These are phyloP conservation scores for Clarias pachynema DNA, from an alignment of 2,797 vertebrate genomes.

Conservation along the genomic window DNA sequence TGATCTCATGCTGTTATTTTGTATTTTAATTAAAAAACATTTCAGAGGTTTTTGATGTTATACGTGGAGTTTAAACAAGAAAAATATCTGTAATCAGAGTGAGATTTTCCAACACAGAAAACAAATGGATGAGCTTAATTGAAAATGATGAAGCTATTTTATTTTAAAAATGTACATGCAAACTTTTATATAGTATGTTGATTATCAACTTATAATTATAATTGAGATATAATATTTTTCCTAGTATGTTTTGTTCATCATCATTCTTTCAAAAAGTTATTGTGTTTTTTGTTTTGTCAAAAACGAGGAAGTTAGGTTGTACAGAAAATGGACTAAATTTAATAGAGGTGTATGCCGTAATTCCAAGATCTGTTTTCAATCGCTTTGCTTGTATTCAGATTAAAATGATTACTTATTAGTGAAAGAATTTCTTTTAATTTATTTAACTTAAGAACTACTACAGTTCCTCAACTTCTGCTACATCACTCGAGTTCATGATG, in stretches of 20 bases:
- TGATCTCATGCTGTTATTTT: neutral
- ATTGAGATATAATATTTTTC: neutral
- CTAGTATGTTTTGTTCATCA: neutral
- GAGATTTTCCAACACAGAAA: neutral
- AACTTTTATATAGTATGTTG: neutral
- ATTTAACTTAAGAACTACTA: no score
- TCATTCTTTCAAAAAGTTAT: no score
- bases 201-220: neutral
- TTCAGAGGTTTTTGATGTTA: conserved; percentile 3
- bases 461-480: no score
- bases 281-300: no score
- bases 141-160: neutral
- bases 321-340: neutral
- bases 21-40: neutral
- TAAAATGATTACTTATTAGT: neutral
- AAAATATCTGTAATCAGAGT: neutral
- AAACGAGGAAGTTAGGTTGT: neutral
- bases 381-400: neutral
- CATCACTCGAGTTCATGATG: neutral
- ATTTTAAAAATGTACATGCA: no score
- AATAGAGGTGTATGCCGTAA: neutral
- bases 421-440: neutral
- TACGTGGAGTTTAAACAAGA: conserved; percentile 5
- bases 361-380: neutral
- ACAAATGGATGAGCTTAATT: neutral